phyloP scores from a whole-genome alignment of 1,140 invertebrate species.

The Myzus persicae region DNA sequence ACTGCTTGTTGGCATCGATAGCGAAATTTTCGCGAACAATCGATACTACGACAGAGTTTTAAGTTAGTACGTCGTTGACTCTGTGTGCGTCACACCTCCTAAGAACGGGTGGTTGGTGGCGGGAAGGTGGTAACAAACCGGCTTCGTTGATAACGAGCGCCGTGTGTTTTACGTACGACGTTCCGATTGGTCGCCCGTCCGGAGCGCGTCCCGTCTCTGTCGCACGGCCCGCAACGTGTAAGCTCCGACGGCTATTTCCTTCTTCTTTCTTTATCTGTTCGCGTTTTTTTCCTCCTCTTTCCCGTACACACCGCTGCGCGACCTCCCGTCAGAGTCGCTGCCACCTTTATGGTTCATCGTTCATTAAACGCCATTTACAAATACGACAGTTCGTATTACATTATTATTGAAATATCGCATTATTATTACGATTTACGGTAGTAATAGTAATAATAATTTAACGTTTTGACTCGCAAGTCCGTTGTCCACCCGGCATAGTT shows the following conservation, averaged over 20 bases:
- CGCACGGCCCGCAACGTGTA: conserved; percentile 16
- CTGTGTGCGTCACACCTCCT: background rate
- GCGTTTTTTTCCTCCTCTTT: background rate
- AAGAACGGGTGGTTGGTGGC: background rate
- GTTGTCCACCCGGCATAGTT: background rate
- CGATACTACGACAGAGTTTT: background rate
- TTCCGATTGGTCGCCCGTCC: conserved; percentile 35
- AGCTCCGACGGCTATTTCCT: background rate
- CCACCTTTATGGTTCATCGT: background rate
- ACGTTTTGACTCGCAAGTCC: background rate
- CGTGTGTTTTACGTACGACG: conserved; percentile 50
- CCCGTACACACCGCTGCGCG: background rate
- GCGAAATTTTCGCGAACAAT: background rate
- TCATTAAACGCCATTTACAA: background rate
- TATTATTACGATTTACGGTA: background rate
- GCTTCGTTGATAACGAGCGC: conserved; percentile 48
- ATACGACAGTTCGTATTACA: background rate
- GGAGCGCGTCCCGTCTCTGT: conserved; percentile 16
- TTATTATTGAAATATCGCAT: background rate
- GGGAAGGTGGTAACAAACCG: conserved; percentile 43
- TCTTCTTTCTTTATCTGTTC: background rate
- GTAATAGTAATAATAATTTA: background rate
- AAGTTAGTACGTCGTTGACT: background rate
- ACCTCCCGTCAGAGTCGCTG: background rate
- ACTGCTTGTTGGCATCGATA: background rate